Conservation (phyloP, 2,113 vertebrate genomes). For the Stictonetta naevosa region DNA sequence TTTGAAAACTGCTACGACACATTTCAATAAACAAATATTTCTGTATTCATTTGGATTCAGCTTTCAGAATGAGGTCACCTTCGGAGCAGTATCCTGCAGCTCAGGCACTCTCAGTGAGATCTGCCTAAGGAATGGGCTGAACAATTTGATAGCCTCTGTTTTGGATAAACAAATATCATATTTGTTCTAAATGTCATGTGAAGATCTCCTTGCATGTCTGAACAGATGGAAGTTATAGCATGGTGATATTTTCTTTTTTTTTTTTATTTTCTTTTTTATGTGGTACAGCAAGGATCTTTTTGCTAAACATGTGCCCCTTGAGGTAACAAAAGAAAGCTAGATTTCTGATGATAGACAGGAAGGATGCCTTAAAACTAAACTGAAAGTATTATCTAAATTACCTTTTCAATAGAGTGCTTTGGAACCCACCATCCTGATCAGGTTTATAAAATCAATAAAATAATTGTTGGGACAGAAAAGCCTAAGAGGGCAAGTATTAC, state of each 20-base stretch:
- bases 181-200: neutral
- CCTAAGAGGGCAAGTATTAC: neutral
- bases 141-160: conserved; percentile 15
- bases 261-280: neutral
- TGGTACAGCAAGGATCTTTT: neutral
- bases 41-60: conserved; percentile 26
- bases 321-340: neutral
- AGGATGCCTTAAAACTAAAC: neutral
- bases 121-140: neutral
- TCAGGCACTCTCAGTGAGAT: conserved; percentile 1
- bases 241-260: neutral
- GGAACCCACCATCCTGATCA: neutral
- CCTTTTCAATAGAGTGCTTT: neutral
- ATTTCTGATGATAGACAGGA: neutral
- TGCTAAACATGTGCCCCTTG: neutral
- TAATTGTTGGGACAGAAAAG: neutral
- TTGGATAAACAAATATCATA: conserved; percentile 26
- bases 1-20: conserved; percentile 14
- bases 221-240: neutral
- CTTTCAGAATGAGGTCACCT: conserved; percentile 43
- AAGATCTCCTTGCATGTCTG: neutral
- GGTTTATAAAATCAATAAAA: neutral
- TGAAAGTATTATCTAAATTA: neutral
- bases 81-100: neutral
- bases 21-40: conserved; percentile 57